Conservation (phyloP, 1,140 invertebrate species). For the Saccostrea echinata region DNA sequence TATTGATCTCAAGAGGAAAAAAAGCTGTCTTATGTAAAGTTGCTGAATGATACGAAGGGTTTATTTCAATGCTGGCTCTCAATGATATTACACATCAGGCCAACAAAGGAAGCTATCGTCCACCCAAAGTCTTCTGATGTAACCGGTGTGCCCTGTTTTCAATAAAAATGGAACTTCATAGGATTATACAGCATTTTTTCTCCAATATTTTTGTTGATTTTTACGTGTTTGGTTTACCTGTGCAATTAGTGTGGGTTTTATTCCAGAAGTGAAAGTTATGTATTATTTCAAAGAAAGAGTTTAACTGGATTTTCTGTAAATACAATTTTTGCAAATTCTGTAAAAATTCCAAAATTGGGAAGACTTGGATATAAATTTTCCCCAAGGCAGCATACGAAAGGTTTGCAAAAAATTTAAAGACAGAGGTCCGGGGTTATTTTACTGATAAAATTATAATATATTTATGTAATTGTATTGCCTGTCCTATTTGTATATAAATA, state of each 20-base stretch:
- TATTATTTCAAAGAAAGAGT: neutral
- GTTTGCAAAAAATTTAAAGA: constrained; percentile 27
- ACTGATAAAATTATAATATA: constrained; percentile 15
- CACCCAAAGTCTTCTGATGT: constrained; percentile 16
- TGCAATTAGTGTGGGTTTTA: constrained; percentile 36
- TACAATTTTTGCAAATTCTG: constrained; percentile 26
- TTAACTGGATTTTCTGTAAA: constrained; percentile 31
- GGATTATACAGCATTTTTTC: neutral
- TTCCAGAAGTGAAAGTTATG: constrained; percentile 14
- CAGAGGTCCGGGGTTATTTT: constrained; percentile 21
- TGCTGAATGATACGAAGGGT: constrained; percentile 1
- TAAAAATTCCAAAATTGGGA: constrained; percentile 34
- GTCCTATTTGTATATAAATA: constrained; percentile 36
- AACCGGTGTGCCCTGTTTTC: constrained; percentile 5
- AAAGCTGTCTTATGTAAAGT: constrained; percentile 26
- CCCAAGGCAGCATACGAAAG: constrained; percentile 20
- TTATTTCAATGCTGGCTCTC: neutral
- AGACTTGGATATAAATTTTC: constrained; percentile 4
- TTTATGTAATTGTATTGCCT: constrained; percentile 37
- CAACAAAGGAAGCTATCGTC: neutral
- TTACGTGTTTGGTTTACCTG: constrained; percentile 17
- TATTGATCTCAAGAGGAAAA: constrained; percentile 30
- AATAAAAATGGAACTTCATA: neutral
- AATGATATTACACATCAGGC: neutral
- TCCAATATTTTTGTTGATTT: constrained; percentile 15